Base-by-base conservation (phyloP, 2,113 vertebrate genomes). In the Oryzias woworae region DNA sequence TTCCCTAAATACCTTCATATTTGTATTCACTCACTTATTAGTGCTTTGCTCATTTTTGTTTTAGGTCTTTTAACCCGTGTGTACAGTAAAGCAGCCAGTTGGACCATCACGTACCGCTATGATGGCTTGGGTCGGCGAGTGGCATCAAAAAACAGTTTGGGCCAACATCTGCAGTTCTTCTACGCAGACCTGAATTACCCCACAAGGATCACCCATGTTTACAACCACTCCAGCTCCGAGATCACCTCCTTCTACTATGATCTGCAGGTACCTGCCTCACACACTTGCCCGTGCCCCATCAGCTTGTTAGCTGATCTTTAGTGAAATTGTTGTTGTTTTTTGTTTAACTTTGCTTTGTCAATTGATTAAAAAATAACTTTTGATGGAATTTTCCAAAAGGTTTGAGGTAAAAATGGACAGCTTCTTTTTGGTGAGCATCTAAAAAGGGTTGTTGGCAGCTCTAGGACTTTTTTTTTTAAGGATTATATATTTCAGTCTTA, bases 161-260 rank as follows among this genome's bases (percentile, higher is more conserved):
- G 97, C 0, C 97, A 98, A 78, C 97, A 99, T 54, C 92, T 99
- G 56, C 97, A 99, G 89, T 99, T 98, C 80, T 99, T 99, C 81
- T 99, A 98, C 0, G 95, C 97, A 0, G 97, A 99, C 79, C 92
- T 98, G 13, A 98, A 94, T 36, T 97, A 99, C 64, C 97, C 96
- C 5, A 98, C 95, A 14, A 93, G 97, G 73, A 96, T 99, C 76
- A 99, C 97, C 4, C 97, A 99, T 0, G 95, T 99, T 3, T 99
- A 99, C 60, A 99, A 99, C 82, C 97, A 99, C 78, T 98, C 97
- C 0, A 99, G 96, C 84, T 98, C 97, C 0, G 97, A 99, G 90
- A 99, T 99, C 75, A 99, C 97, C 0, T 98, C 96, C 47, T 94
- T 99, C 4, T 99, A 99, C 80, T 99, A 98, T 2, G 97, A 99